Percentiles rank a stretch among this genome's conserved stretches.
Conservation (phyloP, 1,140 invertebrate genomes). For the Spodoptera frugiperda region DNA sequence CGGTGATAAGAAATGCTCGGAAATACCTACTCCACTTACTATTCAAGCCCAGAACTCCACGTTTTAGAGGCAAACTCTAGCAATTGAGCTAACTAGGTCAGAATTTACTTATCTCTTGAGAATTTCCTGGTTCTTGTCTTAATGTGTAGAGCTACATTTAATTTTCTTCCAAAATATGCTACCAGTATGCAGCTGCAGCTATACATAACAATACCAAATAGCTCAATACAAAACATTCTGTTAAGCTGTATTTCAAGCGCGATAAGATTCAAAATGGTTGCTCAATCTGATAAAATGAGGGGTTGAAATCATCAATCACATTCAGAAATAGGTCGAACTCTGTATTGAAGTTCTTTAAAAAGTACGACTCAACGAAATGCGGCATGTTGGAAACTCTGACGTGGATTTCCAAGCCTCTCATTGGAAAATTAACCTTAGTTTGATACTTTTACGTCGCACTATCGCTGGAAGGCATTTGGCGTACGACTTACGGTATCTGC, state of each 20-base stretch:
- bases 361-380: constrained; percentile 54
- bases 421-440: constrained; percentile 59
- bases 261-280: constrained; percentile 30
- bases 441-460: constrained; percentile 47
- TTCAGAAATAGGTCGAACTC: constrained; percentile 66
- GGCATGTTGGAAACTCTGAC: constrained; percentile 48
- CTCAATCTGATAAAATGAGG: constrained; percentile 57
- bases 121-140: constrained; percentile 38
- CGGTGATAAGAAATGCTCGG: constrained; percentile 32
- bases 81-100: constrained; percentile 49
- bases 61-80: constrained; percentile 48
- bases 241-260: constrained; percentile 17
- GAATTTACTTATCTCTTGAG: constrained; percentile 48
- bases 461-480: constrained; percentile 48
- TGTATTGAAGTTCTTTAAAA: constrained; percentile 67
- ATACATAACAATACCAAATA: neutral
- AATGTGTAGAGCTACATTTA: constrained; percentile 46
- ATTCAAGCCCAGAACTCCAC: constrained; percentile 44
- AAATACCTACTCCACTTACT: constrained; percentile 45
- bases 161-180: constrained; percentile 33
- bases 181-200: constrained; percentile 38
- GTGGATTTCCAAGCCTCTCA: constrained; percentile 5
- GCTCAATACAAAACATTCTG: constrained; percentile 1
- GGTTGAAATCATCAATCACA: constrained; percentile 64
- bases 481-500: constrained; percentile 68